Percentiles rank a stretch among this genome's conserved stretches.
Evolutionary conservation across 1,140 invertebrate genomes (phyloP).

Genomic region (Drosophila athabasca): DNA sequence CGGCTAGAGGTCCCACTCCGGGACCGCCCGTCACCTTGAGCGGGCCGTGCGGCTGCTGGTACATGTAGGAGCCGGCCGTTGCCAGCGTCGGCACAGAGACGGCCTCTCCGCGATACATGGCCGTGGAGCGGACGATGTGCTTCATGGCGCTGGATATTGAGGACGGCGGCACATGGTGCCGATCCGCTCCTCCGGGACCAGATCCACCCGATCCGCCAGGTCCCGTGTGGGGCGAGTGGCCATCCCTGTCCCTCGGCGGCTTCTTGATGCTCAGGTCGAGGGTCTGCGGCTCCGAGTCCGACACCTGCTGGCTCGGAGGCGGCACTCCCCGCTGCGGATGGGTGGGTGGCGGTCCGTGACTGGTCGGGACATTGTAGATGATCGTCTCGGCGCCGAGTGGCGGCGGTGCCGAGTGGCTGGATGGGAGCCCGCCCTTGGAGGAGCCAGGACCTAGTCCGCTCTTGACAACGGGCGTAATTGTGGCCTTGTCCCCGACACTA

Average conservation of each 20-base stretch:
- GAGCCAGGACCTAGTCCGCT: slow-evolving; percentile 87
- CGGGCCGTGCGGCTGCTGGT: slow-evolving; percentile 63
- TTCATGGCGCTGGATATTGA: slow-evolving; percentile 50
- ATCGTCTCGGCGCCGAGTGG: slow-evolving; percentile 85
- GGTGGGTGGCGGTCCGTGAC: slow-evolving; percentile 22
- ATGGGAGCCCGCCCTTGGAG: slow-evolving; percentile 12
- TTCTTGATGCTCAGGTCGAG: slow-evolving; percentile 93
- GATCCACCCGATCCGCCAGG: slow-evolving; percentile 34
- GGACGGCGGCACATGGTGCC: slow-evolving; percentile 83
- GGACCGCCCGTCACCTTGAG: slow-evolving; percentile 46
- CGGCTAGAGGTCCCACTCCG: slow-evolving; percentile 21
- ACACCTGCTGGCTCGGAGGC: slow-evolving; percentile 83
- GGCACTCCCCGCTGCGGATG: slow-evolving; percentile 27
- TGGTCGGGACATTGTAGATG: slow-evolving; percentile 64
- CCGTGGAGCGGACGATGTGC: slow-evolving; percentile 65
- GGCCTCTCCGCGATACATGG: slow-evolving; percentile 67
- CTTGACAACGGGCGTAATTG: slow-evolving; percentile 84
- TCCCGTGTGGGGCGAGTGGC: slow-evolving; percentile 84
- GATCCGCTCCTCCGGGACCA: slow-evolving; percentile 22
- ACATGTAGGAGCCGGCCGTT: slow-evolving; percentile 59
- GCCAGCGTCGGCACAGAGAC: slow-evolving; percentile 41
- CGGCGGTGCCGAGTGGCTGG: slow-evolving; percentile 55
- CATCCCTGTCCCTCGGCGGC: slow-evolving; percentile 85
- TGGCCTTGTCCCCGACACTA: slow-evolving; percentile 62
- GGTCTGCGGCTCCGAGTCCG: slow-evolving; percentile 86